Base-by-base conservation (phyloP, 2,797 vertebrate species). In the Hozukius guyotensis region DNA sequence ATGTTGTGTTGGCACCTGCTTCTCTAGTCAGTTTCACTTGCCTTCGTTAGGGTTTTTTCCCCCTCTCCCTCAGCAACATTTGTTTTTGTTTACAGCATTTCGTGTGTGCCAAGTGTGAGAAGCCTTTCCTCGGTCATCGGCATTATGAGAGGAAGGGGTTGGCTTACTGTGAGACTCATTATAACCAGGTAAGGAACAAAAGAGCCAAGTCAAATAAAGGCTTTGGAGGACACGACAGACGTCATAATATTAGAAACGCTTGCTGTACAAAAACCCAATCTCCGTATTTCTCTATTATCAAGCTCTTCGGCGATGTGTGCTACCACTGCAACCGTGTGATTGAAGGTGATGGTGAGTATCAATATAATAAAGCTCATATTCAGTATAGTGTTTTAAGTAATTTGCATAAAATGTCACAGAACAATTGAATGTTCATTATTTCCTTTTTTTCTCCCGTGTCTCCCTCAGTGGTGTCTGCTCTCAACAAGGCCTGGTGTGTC, bases 251-350 rank as follows among this genome's bases (percentile, higher is more conserved):
- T 42, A 12, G 3, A 31, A 22, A 24, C 60, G 6, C 29, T 72
- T 52, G 38, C 53, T 64, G 52, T 59, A 24, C 75, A 27, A 68
- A 81, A 25, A 29, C 56, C 18, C 38, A 29, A 70, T 83, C 55
- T 81, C 13, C 68, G 49, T 73, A 27, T 84, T 75, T 77, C 32
- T 72, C 73, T 78, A 29, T 77, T 73, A 8, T 88, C 62, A 59
- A 99, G 99, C 97, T 99, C 2, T 99, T 99, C 2, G 99, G 99
- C 61, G 99, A 99, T 70, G 98, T 99, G 89, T 99, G 98, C 87
- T 99, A 99, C 94, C 98, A 99, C 87, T 99, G 99, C 96, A 99
- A 99, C 93, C 97, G 97, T 87, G 99, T 99, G 90, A 99, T 99
- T 91, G 99, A 99, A 95, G 98, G 99, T 42, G 98, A 99, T 80